Evolutionary conservation across 1,140 invertebrate genomes (phyloP).

Genomic region (Schlechtendalia chinensis): DNA sequence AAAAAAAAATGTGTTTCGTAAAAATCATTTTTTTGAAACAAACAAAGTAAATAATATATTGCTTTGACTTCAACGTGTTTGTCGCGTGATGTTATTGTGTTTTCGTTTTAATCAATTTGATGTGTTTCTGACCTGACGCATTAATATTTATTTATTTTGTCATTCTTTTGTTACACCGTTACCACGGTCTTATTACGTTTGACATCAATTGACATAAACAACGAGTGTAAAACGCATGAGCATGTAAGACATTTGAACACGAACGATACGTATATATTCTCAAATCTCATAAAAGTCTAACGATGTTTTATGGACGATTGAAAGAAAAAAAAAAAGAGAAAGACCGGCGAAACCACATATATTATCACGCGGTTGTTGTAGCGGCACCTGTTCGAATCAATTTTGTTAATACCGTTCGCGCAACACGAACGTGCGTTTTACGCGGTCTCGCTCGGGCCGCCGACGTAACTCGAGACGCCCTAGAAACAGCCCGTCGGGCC

Average conservation of each 20-base stretch:
- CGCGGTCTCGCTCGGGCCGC: too few species aligned
- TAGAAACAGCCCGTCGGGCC: too few species aligned
- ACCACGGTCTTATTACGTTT: neutral
- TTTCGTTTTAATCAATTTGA: slow-evolving; percentile 10
- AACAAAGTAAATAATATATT: too few species aligned
- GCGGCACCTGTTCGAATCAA: too few species aligned
- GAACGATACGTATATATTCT: neutral
- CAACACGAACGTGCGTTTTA: too few species aligned
- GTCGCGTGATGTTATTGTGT: neutral
- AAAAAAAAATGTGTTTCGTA: too few species aligned
- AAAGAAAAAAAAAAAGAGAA: neutral
- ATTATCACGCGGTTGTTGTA: neutral
- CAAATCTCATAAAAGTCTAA: slow-evolving; percentile 9
- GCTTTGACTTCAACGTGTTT: neutral
- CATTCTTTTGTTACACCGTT: neutral
- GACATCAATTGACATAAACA: neutral
- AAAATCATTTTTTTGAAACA: too few species aligned
- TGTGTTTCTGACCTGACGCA: neutral
- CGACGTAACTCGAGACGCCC: too few species aligned
- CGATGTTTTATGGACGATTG: slow-evolving; percentile 4
- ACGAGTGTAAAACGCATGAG: too few species aligned
- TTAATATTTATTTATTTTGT: neutral
- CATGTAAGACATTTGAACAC: too few species aligned
- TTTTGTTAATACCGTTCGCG: neutral
- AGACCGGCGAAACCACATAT: neutral